phyloP scores from a whole-genome alignment of 2,888 invertebrate species.

The Cephus pygmeus region DNA sequence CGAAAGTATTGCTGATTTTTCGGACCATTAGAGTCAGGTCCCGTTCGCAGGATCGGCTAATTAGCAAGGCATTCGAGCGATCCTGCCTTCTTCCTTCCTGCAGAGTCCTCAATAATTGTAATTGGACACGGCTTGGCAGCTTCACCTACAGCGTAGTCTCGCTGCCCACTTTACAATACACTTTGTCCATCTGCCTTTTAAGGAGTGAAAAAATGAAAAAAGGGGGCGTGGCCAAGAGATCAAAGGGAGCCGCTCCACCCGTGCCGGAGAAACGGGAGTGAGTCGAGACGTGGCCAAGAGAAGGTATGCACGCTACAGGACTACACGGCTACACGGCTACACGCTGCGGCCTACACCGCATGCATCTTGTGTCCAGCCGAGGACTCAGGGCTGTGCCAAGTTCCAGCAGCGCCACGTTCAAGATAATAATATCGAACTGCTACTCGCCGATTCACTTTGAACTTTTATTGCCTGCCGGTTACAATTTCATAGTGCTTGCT shows the following conservation, averaged over 20 bases:
- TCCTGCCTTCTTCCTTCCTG: constrained; percentile 26
- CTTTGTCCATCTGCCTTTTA: constrained; percentile 67
- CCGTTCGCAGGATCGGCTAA: constrained; percentile 53
- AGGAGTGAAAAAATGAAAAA: constrained; percentile 66
- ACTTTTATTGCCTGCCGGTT: background rate
- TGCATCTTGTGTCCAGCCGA: background rate
- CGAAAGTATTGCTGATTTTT: background rate
- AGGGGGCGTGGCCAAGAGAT: constrained; percentile 64
- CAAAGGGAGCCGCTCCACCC: constrained; percentile 61
- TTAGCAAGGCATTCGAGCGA: constrained; percentile 47
- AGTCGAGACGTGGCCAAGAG: constrained; percentile 36
- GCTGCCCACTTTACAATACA: constrained; percentile 67
- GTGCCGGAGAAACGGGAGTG: constrained; percentile 37
- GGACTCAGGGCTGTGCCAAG: background rate
- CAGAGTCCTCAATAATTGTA: constrained; percentile 65
- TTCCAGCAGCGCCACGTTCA: background rate
- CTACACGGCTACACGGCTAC: constrained; percentile 28
- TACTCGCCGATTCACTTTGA: background rate
- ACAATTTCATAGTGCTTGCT: background rate
- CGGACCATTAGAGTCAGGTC: background rate
- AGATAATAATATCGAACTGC: background rate
- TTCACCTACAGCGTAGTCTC: constrained; percentile 45
- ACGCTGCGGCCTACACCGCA: background rate
- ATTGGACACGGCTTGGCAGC: constrained; percentile 60
- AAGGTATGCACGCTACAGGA: constrained; percentile 49